Conservation (phyloP, 2,797 vertebrate species). For the Leptoclinus maculatus region DNA sequence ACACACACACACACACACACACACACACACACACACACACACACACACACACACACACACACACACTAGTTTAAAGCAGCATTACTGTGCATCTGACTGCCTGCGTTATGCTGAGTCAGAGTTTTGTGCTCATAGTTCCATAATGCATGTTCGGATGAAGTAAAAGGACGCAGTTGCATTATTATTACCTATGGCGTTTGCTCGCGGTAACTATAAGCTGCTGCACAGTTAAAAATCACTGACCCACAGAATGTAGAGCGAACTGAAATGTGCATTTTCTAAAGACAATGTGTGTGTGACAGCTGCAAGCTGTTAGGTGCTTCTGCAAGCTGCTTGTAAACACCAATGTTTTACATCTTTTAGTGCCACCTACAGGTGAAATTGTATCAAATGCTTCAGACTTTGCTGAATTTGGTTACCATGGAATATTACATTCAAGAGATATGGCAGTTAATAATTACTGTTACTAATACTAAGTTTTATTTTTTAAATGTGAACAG, state of each 20-base stretch:
- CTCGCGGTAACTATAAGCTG: neutral
- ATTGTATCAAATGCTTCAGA: neutral
- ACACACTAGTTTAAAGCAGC: constrained; percentile 8
- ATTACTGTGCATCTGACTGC: constrained; percentile 2
- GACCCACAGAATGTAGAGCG: neutral
- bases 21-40: constrained; percentile 2
- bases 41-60: constrained; percentile 5
- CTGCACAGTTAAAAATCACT: neutral
- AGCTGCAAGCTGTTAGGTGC: no score
- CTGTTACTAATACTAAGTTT: neutral
- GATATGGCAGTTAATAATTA: neutral
- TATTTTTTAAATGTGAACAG: no score
- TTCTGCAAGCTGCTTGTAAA: neutral
- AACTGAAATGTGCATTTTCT: neutral
- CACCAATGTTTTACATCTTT: neutral
- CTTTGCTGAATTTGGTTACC: neutral
- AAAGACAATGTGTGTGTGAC: no score
- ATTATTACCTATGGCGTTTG: neutral
- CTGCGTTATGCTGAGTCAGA: constrained; percentile 12
- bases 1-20: no score
- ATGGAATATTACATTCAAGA: neutral
- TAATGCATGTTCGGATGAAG: neutral
- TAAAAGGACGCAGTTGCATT: neutral
- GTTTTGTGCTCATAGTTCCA: neutral
- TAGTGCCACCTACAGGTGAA: neutral